Evolutionary conservation across 2,888 invertebrate genomes (phyloP).

Genomic region (Micoletzkya japonica): DNA sequence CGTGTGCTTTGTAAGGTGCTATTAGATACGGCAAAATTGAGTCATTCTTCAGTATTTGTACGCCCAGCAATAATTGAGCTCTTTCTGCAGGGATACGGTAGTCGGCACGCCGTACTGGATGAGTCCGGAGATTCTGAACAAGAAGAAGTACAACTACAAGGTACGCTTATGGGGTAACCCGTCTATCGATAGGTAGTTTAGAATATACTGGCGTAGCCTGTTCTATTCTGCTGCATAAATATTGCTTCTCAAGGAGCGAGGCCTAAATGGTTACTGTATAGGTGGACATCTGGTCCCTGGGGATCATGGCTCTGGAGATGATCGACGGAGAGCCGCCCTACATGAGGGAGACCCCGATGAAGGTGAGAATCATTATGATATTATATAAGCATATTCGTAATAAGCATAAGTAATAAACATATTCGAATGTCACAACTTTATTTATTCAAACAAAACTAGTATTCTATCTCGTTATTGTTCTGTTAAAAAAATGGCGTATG

Average conservation of each 20-base stretch:
- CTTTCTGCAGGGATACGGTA: slow-evolving; percentile 51
- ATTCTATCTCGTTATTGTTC: too few relatives aligned
- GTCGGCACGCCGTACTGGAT: slow-evolving; percentile 72
- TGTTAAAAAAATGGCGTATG: too few relatives aligned
- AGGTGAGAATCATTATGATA: too few relatives aligned
- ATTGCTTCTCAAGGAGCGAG: background rate
- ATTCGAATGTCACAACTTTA: too few relatives aligned
- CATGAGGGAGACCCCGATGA: slow-evolving; percentile 83
- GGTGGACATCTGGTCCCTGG: slow-evolving; percentile 86
- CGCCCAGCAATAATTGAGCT: background rate
- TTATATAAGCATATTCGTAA: background rate
- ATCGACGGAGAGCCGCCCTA: slow-evolving; percentile 92
- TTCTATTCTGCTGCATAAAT: background rate
- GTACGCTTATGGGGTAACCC: background rate
- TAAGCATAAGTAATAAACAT: too few relatives aligned
- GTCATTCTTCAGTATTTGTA: background rate
- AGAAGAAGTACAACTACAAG: slow-evolving; percentile 61
- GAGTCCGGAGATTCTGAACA: slow-evolving; percentile 76
- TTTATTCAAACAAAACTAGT: too few relatives aligned
- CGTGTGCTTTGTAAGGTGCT: too few relatives aligned
- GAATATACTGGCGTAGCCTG: background rate
- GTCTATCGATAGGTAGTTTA: background rate
- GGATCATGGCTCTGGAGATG: slow-evolving; percentile 95
- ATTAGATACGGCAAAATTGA: too few relatives aligned
- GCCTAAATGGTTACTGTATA: slow-evolving; percentile 70